Evolutionary conservation across 2,888 invertebrate genomes (phyloP).

Genomic region (Amiota minor): DNA sequence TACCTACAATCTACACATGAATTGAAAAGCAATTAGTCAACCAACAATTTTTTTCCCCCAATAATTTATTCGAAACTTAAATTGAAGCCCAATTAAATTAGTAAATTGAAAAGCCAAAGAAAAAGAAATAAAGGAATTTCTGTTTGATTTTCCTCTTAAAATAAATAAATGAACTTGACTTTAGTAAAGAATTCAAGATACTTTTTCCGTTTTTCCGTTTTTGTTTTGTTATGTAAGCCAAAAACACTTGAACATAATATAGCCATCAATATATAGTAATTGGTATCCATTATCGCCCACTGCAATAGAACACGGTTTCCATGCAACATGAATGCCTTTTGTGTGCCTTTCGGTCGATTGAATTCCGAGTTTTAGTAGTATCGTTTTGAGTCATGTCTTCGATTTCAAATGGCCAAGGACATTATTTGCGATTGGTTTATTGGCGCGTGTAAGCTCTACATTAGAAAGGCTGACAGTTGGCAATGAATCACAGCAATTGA

Average conservation of each 20-base stretch:
- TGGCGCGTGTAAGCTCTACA: slow-evolving; percentile 19
- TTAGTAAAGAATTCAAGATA: too few relatives aligned
- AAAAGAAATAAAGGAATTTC: background rate
- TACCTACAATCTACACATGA: background rate
- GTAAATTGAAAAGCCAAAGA: background rate
- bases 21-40: slow-evolving; percentile 9
- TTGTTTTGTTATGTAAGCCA: too few relatives aligned
- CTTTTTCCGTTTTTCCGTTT: too few relatives aligned
- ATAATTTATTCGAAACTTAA: too few relatives aligned
- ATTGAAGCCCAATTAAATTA: background rate
- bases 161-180: too few relatives aligned
- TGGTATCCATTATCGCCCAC: too few relatives aligned
- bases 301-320: too few relatives aligned
- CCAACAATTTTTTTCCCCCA: background rate
- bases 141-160: too few relatives aligned
- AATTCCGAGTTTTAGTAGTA: background rate
- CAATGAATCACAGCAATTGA: slow-evolving; percentile 13
- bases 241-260: too few relatives aligned
- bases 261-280: too few relatives aligned
- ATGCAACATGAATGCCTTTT: background rate
- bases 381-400: background rate
- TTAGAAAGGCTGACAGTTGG: slow-evolving; percentile 18
- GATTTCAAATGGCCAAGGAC: background rate
- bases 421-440: slow-evolving; percentile 21
- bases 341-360: background rate